These are phyloP conservation scores for Psilopsiagon aymara DNA, from an alignment of 2,113 vertebrate genomes.

Conservation along the genomic window DNA sequence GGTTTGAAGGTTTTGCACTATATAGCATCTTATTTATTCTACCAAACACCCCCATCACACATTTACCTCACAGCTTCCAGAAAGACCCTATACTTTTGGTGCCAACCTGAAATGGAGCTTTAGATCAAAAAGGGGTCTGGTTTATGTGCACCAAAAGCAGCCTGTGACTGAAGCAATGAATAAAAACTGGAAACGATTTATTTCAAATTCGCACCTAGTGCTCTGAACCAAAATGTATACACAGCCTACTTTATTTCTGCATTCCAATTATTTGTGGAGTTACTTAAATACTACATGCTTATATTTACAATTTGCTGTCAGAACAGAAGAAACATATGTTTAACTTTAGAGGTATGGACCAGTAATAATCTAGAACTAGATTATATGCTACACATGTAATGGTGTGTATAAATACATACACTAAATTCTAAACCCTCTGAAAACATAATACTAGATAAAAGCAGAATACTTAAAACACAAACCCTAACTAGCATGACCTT, in stretches of 20 bases:
- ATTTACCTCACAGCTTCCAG: background rate
- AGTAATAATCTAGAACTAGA: background rate
- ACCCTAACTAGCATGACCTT: background rate
- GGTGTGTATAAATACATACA: background rate
- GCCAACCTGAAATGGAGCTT: background rate
- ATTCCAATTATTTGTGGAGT: background rate
- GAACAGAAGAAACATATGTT: background rate
- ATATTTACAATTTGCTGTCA: background rate
- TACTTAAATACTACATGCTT: background rate
- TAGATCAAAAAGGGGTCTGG: background rate
- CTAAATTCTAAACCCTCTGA: background rate
- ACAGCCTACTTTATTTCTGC: background rate
- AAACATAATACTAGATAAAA: background rate
- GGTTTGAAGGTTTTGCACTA: background rate
- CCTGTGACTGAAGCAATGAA: background rate
- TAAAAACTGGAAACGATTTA: background rate
- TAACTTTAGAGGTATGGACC: background rate
- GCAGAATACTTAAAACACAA: background rate
- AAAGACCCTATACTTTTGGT: background rate
- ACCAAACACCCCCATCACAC: background rate
- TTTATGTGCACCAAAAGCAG: background rate
- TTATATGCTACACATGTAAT: background rate
- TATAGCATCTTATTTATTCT: background rate
- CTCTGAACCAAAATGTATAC: background rate
- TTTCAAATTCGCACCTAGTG: background rate